Evolutionary conservation across 2,888 invertebrate species (phyloP), one percentile per base, ranked within the genome.

Genomic region (Apodemia zela): DNA sequence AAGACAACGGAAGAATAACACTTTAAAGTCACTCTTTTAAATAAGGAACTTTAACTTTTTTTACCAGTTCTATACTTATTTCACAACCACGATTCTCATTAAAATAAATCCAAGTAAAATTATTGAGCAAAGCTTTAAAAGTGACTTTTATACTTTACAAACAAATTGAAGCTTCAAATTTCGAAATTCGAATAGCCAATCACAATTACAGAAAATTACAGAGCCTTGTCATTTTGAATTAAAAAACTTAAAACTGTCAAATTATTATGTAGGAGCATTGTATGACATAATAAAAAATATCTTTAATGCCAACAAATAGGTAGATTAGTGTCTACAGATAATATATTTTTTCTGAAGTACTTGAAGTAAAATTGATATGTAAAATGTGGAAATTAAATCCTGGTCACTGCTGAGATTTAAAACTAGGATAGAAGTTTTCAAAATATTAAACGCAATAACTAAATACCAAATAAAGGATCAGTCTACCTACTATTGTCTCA

Each of bases 131-230:
- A 71, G 72, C 58, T 47, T 60, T 81, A 78, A 69, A 71, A 84
- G 88, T 88, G 88, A 89, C 87, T 74, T 75, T 85, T 71, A 87
- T 87, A 89, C 80, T 84, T 88, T 88, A 66, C 71, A n/a, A 42
- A 35, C 60, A 60, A 57, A 25, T 60, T 5, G 42, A 17, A 33
- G 35, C 25, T 42, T 42, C 42, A 4, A 58, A 33, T 57, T 64
- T 61, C 33, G 15, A 57, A 59, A 61, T 38, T 54, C n/a, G 45
- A 17, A 54, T 13, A 54, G 13, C 25, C 25, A 54, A 54, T 54
- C 25, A 13, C 18, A 54, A 25, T 13, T 42, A 42, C 15, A 6
- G 6, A 15, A 42, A 15, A 5, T 42, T 1, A 15, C 15, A 42
- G n/a, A 42, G 1, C 15, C 15, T 15, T 42, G 15, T 15, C 4